Evolutionary conservation across 2,113 vertebrate genomes (phyloP).

Genomic region (Columbina picui): DNA sequence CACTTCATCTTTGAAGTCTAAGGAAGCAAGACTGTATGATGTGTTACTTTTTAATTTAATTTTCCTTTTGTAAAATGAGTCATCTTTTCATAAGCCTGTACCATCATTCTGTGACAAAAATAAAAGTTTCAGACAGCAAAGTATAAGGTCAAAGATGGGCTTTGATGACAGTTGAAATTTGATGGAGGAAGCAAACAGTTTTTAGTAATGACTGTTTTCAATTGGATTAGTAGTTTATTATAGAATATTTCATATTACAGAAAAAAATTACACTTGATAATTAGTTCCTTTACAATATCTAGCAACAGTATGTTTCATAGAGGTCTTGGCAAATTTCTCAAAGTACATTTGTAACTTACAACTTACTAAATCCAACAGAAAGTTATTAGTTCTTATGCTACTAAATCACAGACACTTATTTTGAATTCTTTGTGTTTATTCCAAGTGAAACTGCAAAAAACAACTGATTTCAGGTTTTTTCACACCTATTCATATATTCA

Average conservation of each 20-base stretch:
- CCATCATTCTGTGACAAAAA: slow-evolving; percentile 7
- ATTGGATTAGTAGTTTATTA: neutral
- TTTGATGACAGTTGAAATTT: neutral
- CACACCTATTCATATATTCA: neutral
- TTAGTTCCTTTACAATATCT: neutral
- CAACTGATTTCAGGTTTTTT: neutral
- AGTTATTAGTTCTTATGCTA: neutral
- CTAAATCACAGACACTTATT: neutral
- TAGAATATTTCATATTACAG: neutral
- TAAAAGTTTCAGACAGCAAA: neutral
- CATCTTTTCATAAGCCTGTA: slow-evolving; percentile 11
- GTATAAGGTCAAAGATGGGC: neutral
- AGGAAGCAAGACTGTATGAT: slow-evolving; percentile 15
- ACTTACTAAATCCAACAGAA: neutral
- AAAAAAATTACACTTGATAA: neutral
- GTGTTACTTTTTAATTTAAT: slow-evolving; percentile 22
- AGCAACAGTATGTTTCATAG: neutral
- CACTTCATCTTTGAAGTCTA: slow-evolving; percentile 31
- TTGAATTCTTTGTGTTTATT: neutral
- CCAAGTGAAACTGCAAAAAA: neutral
- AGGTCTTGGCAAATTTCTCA: neutral
- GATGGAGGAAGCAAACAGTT: neutral
- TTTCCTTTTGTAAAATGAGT: slow-evolving; percentile 52
- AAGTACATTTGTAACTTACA: neutral
- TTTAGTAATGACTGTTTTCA: neutral